Evolutionary conservation across 1,140 invertebrate species (phyloP), one percentile per base, ranked within the genome.

Genomic region (Neodiprion lecontei): DNA sequence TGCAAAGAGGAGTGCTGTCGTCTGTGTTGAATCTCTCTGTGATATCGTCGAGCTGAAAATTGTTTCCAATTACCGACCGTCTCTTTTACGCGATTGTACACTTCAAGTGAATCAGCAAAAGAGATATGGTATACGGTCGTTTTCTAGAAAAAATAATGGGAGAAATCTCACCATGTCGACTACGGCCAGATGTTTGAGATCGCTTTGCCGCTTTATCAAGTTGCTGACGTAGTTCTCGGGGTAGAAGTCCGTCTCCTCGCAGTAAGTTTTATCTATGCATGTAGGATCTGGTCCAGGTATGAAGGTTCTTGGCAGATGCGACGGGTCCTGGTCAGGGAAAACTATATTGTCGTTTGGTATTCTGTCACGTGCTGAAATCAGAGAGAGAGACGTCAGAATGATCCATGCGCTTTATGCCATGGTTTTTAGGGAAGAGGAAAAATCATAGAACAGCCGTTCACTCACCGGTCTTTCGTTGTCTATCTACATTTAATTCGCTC

Each of bases 181-280:
- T 7, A 14, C 50, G 2, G 77, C 66, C 7, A 81, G 73, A n/a
- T 74, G 70, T 48, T 76, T 76, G 1, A 85, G 50, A n/a, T 77
- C 69, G 0, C 53, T 70, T 65, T 81, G 70, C 0, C 53, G 73
- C 1, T 17, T 48, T 1, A 86, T 17, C 4, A 69, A 40, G 8
- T 66, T 40, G 9, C 81, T 75, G 1, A 85, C 65, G 0, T 75
- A 70, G 4, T 80, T 67, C n/a, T 48, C 72, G 0, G 84, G 83
- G 79, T 86, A 86, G 69, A 80, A 23, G 0, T 75, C 21, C 7
- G 70, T 73, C 8, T 80, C 50, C 28, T 81, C 82, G 68, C 84
- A 86, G 49, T 72, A 83, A 1, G 78, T 79, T 9, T 48, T 61
- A 2, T 70, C 48, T 0, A 74, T 7, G 48, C 82, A 84, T 0